Percentiles rank a stretch among this genome's conserved stretches.
phyloP scores from a whole-genome alignment of 2,888 invertebrate species.

The Lasioglossum figueresi region DNA sequence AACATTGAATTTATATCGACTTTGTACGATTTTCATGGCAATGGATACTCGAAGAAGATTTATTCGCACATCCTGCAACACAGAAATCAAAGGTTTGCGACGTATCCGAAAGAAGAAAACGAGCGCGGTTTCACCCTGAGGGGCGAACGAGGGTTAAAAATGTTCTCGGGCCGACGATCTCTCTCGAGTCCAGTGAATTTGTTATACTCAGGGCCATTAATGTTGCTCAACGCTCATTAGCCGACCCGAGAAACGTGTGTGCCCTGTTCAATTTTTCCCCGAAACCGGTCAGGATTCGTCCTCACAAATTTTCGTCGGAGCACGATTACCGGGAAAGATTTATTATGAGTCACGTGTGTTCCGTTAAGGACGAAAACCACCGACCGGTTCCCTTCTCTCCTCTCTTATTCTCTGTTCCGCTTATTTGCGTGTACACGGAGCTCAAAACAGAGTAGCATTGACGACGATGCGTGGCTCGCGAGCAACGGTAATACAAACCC shows the following conservation, averaged over 20 bases:
- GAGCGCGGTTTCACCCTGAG: neutral
- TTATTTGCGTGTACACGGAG: slow-evolving; percentile 8
- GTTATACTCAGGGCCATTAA: neutral
- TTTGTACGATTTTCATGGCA: too few species aligned
- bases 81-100: neutral
- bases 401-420: slow-evolving; percentile 1
- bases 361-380: slow-evolving; percentile 69
- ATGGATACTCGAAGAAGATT: neutral
- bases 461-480: slow-evolving; percentile 47
- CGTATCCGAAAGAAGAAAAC: neutral
- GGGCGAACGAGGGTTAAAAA: neutral
- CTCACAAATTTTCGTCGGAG: slow-evolving; percentile 52
- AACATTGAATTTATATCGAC: neutral
- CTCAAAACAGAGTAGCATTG: slow-evolving; percentile 64
- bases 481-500: slow-evolving; percentile 61
- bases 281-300: slow-evolving; percentile 36
- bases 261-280: slow-evolving; percentile 28
- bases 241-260: neutral
- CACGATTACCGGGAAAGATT: slow-evolving; percentile 56
- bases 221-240: slow-evolving; percentile 10
- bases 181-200: neutral
- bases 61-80: neutral
- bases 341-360: slow-evolving; percentile 66
- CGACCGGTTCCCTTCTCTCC: slow-evolving; percentile 17
- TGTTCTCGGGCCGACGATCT: neutral